Evolutionary conservation across 2,797 vertebrate species (phyloP), one percentile per base, ranked within the genome.

Genomic region (Acropternis orthonyx): DNA sequence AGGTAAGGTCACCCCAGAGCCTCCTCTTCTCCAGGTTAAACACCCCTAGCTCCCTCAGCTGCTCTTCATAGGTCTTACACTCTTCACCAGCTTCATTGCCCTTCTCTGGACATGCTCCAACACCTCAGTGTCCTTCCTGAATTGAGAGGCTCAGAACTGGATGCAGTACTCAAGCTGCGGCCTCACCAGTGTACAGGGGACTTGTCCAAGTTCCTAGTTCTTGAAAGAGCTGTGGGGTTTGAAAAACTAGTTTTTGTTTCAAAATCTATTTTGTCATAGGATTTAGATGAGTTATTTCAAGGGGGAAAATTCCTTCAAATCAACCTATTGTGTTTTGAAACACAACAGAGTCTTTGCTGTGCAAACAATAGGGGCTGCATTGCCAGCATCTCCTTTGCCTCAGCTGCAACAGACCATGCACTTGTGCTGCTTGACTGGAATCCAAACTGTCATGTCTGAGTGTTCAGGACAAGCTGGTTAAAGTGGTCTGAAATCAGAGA

Each of bases 311-410:
- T 74, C 69, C 51, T 86, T 72, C 2, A 2, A 72, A 58, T 77
- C 59, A 75, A 28, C 14, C 22, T 80, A 75, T 63, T 83, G 30
- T 93, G 26, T 66, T 85, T 63, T 67, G 74, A 82, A 63, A 86
- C 48, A 66, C 76, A 94, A 79, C 24, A 73, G 72, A 93, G 56
- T 30, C 61, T 73, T 89, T 85, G 37, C 86, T 77, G n/a, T 69
- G 62, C 75, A 75, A 93, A 92, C 68, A 92, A 72, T 56, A 73
- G 55, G 34, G 24, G 28, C 34, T 73, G 78, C 44, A 67, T 22
- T 89, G 90, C 95, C 91, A 91, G 82, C 32, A 75, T 77, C 77
- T 76, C 58, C 43, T 59, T 93, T 84, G 63, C 67, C 67, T 92
- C 46, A 67, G 66, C 73, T 79, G 62, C 54, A 72, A 34, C 18